Evolutionary conservation across 2,113 vertebrate genomes (phyloP).

Genomic region (Ammodytes dubius): DNA sequence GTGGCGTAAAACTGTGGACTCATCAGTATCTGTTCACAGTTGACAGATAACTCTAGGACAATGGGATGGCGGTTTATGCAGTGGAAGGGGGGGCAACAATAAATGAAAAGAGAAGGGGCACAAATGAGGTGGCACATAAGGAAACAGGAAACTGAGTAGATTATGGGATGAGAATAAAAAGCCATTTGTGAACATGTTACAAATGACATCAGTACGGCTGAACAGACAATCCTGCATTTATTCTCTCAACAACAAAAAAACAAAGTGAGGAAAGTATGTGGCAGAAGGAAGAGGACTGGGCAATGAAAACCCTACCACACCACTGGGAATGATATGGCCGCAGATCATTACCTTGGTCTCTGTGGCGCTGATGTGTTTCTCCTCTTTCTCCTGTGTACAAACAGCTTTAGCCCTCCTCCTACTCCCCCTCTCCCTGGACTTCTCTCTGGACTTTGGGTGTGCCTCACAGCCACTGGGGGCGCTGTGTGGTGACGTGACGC

Average conservation of each 20-base stretch:
- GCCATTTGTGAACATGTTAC: conserved; percentile 15
- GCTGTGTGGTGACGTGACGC: conserved; percentile 78
- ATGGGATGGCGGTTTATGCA: conserved; percentile 43
- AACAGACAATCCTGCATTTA: conserved; percentile 4
- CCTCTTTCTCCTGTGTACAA: conserved; percentile 49
- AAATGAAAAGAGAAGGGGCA: conserved; percentile 8
- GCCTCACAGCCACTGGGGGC: conserved; percentile 77
- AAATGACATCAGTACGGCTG: conserved; percentile 24
- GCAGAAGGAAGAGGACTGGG: not conserved
- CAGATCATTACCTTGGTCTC: conserved; percentile 74
- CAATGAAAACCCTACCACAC: conserved; percentile 52
- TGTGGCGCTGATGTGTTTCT: conserved; percentile 47
- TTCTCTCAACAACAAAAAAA: conserved; percentile 19
- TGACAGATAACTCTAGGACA: conserved; percentile 75
- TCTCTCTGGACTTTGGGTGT: no score
- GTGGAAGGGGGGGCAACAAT: conserved; percentile 2
- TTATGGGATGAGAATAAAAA: conserved; percentile 28
- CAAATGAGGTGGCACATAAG: conserved; percentile 39
- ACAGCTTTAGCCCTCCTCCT: conserved; percentile 65
- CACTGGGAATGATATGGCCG: conserved; percentile 56
- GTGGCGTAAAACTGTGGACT: conserved; percentile 75
- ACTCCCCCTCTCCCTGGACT: conserved; percentile 60
- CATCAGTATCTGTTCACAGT: conserved; percentile 76
- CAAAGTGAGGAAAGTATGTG: conserved; percentile 4
- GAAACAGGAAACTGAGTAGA: conserved; percentile 38